Conservation (phyloP, 2,888 invertebrate genomes). For the Zygaena filipendulae region DNA sequence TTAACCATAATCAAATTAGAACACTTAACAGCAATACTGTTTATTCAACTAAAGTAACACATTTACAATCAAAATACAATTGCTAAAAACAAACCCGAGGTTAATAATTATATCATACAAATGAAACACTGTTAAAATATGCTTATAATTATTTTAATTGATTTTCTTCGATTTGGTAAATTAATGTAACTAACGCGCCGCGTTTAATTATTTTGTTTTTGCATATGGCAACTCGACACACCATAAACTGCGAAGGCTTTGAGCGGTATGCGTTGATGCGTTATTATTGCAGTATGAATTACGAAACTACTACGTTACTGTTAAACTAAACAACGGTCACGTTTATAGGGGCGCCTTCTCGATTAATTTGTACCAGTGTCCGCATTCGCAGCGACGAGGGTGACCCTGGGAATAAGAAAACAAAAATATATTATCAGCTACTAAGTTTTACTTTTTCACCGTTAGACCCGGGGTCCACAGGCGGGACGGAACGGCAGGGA, state of each 20-base stretch:
- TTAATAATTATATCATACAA: too few species aligned
- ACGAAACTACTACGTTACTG: conserved; percentile 40
- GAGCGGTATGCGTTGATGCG: conserved; percentile 33
- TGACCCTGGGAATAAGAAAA: conserved; percentile 70
- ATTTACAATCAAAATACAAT: too few species aligned
- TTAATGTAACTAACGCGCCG: conserved; percentile 35
- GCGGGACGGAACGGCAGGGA: too few species aligned
- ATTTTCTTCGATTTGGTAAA: conserved; percentile 24
- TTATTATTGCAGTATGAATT: conserved; percentile 32
- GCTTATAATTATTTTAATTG: conserved; percentile 55
- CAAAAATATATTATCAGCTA: too few species aligned
- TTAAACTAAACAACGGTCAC: conserved; percentile 32
- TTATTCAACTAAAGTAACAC: too few species aligned
- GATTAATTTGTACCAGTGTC: conserved; percentile 94
- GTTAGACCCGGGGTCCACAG: too few species aligned
- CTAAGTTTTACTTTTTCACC: too few species aligned
- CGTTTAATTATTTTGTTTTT: conserved; percentile 19
- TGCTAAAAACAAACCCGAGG: too few species aligned
- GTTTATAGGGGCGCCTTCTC: conserved; percentile 78
- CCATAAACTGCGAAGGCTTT: conserved; percentile 27
- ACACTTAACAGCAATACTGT: too few species aligned
- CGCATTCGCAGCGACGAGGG: conserved; percentile 94
- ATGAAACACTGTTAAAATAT: conserved; percentile 43
- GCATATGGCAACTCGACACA: conserved; percentile 32
- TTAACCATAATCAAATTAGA: too few species aligned